Base-by-base conservation (phyloP, 2,797 vertebrate species). In the Manis pentadactyla region DNA sequence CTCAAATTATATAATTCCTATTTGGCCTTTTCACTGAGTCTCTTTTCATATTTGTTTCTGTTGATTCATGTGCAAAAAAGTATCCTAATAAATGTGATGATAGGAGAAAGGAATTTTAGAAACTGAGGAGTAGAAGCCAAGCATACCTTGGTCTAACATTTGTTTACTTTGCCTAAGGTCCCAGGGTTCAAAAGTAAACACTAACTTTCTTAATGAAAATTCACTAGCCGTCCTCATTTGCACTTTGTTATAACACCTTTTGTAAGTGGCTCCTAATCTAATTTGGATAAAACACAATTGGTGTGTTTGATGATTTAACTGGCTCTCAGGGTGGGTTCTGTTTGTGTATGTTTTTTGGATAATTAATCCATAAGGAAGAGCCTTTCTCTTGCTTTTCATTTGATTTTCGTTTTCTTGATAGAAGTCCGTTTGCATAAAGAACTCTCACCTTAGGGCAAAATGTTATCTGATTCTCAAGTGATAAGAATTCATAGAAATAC, bases 261-360 rank as follows among this genome's bases (percentile, higher is more conserved):
- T 42, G n/a, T 83, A 78, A 63, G 3, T 59, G 23, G 15, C 4
- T 73, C 7, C 12, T 87, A 69, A 57, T 75, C 31, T 63, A 63
- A 27, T 93, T 90, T 83, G 31, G 37, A 31, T 83, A 87, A 90
- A 87, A 57, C 15, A 68, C 7, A 15, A 39, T 21, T 87, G 64
- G 18, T 27, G 27, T 87, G 14, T 71, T 96, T 69, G 87, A 85
- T 66, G 18, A 18, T 91, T 89, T 90, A 49, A 85, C 61, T 66
- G 25, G 21, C 71, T 42, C 37, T 78, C 46, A 42, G 31, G 59
- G 15, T 79, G 0, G 1, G 4, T 64, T 94, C 75, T 49, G 13
- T 78, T 63, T n/a, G 1, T 34, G 7, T 68, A 9, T 61, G 13
- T 69, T 85, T 85, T 46, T 81, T 3, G 13, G 73, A 4, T 75